A percentile compares a stretch with the other conserved stretches of the same genome.
phyloP scores from a whole-genome alignment of 1,140 invertebrate genomes.

The Anagrus nilaparvatae region DNA sequence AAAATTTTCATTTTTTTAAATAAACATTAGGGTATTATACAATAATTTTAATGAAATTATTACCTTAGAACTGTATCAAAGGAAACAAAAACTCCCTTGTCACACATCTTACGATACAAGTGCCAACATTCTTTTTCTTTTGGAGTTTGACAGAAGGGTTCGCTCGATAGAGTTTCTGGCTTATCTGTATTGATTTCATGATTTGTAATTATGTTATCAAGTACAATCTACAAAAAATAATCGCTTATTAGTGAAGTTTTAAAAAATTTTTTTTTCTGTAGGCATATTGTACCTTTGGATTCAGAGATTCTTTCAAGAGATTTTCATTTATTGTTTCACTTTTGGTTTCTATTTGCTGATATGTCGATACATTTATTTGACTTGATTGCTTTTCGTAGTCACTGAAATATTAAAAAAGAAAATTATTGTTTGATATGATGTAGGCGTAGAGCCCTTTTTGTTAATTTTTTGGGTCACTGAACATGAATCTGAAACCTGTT shows the following conservation, averaged over 20 bases:
- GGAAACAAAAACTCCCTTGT: constrained; percentile 56
- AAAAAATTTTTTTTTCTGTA: too few species aligned
- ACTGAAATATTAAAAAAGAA: too few species aligned
- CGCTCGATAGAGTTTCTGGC: constrained; percentile 11
- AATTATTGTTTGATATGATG: too few species aligned
- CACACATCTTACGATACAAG: constrained; percentile 55
- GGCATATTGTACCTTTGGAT: too few species aligned
- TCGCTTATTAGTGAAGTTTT: neutral
- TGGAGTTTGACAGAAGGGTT: constrained; percentile 36
- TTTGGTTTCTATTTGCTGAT: too few species aligned
- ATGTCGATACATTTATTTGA: too few species aligned
- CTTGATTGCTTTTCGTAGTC: too few species aligned
- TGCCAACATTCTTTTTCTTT: constrained; percentile 60
- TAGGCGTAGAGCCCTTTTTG: too few species aligned
- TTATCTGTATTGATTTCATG: constrained; percentile 11
- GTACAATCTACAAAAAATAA: constrained; percentile 13
- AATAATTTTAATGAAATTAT: neutral
- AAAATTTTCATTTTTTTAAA: constrained; percentile 18
- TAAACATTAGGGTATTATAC: neutral
- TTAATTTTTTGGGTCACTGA: too few species aligned
- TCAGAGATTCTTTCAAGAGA: too few species aligned
- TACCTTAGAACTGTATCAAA: constrained; percentile 56
- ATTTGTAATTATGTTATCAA: constrained; percentile 10
- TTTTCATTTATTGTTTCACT: too few species aligned
- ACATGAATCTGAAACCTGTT: too few species aligned